These are phyloP conservation scores for Pterostichus niger DNA, from an alignment of 2,888 invertebrate species.

Conservation along the genomic window DNA sequence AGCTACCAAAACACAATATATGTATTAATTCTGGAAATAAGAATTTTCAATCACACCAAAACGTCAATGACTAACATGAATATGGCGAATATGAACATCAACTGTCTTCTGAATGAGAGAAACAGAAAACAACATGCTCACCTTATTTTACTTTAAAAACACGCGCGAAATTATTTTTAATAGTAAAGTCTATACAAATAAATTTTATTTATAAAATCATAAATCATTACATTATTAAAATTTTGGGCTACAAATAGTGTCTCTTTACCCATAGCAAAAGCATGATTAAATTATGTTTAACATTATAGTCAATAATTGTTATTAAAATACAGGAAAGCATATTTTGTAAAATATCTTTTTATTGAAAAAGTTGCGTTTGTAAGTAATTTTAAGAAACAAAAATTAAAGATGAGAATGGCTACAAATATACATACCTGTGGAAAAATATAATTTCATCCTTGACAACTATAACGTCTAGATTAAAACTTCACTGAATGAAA, in stretches of 20 bases:
- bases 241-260: too few relatives aligned
- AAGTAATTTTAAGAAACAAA: constrained; percentile 6
- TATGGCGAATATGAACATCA: constrained; percentile 55
- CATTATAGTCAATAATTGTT: too few relatives aligned
- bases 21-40: background rate
- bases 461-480: too few relatives aligned
- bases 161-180: constrained; percentile 9
- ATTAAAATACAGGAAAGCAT: too few relatives aligned
- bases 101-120: constrained; percentile 6
- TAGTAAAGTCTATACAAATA: too few relatives aligned
- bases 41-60: constrained; percentile 21
- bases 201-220: too few relatives aligned
- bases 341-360: background rate
- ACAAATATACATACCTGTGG: background rate
- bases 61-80: constrained; percentile 59
- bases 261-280: too few relatives aligned
- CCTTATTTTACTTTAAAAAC: background rate
- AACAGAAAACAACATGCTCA: background rate
- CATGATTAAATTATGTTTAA: too few relatives aligned
- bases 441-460: background rate
- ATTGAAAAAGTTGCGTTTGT: background rate
- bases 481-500: background rate
- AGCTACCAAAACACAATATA: constrained; percentile 29
- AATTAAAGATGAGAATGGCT: background rate
- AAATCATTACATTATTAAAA: too few relatives aligned